Base-by-base conservation (phyloP, 35 echinoderm and acorn worm species). In the Holothuria glaberrima region DNA sequence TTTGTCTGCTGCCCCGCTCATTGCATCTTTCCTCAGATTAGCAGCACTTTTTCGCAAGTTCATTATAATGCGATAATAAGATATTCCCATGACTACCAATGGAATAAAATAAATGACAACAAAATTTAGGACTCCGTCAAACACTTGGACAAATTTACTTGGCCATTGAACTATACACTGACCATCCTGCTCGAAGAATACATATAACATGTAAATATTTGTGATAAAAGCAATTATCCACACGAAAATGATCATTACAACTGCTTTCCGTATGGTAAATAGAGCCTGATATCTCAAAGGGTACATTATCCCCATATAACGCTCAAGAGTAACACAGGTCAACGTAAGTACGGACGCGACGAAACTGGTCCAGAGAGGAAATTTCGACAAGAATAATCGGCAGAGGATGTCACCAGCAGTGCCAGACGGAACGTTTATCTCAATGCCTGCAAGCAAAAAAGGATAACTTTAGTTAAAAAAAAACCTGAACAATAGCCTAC, bases 161-260 rank as follows among this genome's bases (percentile, higher is more conserved):
- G 88, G 94, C 97, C 97, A 99, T 6, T 20, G 9, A 17, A 95
- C 67, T 21, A 71, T 68, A 30, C 97, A 99, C 6, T 10, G 33
- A 35, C 91, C 93, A 41, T 62, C 76, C 20, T 86, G 83, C 24
- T 83, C 92, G 58, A 67, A 77, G 67, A 95, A 93, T 22, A 99
- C 73, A 31, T 95, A 94, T 10, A 99, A 58, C 86, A 95, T 93
- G 89, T 95, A 99, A 52, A 91, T 93, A 57, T 95, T 99, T 65
- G 89, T 75, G 27, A 99, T 28, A n/a, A 95, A 82, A 9, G 90
- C 93, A 19, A 82, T 83, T 2, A 88, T 64, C 97, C 97, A 99
- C 21, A 95, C 86, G 34, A 86, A 52, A 14, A 91, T 72, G 32
- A 99, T 89, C 94, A 99, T 93, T 18, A 91, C 1, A 21, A 67